Base-by-base conservation (phyloP, 2,888 invertebrate genomes). In the Andrena flavipes region DNA sequence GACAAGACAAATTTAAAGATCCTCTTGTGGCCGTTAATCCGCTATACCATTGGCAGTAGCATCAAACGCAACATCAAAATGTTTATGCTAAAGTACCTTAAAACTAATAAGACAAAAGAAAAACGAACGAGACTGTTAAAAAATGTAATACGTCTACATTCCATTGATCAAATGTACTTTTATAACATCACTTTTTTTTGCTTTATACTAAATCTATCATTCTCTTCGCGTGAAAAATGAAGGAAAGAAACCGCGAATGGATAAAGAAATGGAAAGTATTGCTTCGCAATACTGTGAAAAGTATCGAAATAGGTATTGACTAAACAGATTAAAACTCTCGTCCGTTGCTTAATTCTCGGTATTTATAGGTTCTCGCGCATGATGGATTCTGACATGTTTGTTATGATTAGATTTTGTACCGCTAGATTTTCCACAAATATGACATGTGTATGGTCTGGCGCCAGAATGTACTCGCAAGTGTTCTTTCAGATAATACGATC, bases 401-500 rank as follows among this genome's bases (percentile, higher is more conserved):
- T 98, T 98, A 91, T 98, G 98, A 94, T 98, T 98, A 62, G 97
- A 97, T 94, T 98, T 98, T 74, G 98, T 98, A 88, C 97, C 97
- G 65, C 97, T 97, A 8, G 97, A 97, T 94, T 98, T 98, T 42
- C 98, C 98, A 94, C 98, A 98, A 78, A 98, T 97, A 90, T 97
- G 97, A 94, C 98, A 98, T 0, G 97, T 95, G 94, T 96, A 98
- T 48, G 98, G 98, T 71, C 97, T 94, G 51, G 95, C 96, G 0
- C 98, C 98, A 76, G 97, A 97, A 92, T 98, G 98, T 70, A 97
- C 97, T 87, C 97, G 96, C 95, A 97, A 96, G 92, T 98, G 98
- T 92, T 98, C 98, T 59, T 97, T 97, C 68, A 98, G 95, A 94
- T 98, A 98, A 92, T 98, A 98, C 82, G 97, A 97, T 63, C 98